A percentile compares a stretch with the other conserved stretches of the same genome.
These are phyloP conservation scores for Ranitomeya variabilis DNA, from an alignment of 2,113 vertebrate genomes.

Conservation along the genomic window DNA sequence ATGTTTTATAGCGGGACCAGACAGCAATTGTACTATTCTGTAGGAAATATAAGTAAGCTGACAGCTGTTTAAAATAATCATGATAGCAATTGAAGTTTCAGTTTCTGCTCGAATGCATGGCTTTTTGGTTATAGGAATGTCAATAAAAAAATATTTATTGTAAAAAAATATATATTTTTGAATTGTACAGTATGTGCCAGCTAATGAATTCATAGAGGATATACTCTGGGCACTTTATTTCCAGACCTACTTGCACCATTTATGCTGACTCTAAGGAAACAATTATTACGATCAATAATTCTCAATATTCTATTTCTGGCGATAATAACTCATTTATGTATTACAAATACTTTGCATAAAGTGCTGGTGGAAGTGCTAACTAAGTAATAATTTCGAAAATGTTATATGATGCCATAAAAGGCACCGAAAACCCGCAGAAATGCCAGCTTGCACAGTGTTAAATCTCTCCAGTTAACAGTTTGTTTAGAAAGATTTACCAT, in stretches of 20 bases:
- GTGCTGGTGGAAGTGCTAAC: conserved; percentile 23
- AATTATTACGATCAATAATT: conserved; percentile 29
- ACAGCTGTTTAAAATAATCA: background rate
- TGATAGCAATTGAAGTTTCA: background rate
- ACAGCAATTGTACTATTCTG: background rate
- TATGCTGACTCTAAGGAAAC: conserved; percentile 24
- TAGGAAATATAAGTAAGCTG: background rate
- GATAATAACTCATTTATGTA: conserved; percentile 9
- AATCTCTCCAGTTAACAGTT: conserved; percentile 25
- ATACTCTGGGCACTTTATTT: background rate
- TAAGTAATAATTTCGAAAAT: conserved; percentile 32
- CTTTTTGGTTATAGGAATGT: background rate
- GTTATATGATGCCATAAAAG: conserved; percentile 18
- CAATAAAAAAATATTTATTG: no score
- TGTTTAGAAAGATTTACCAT: conserved; percentile 36
- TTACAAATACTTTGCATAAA: conserved; percentile 26
- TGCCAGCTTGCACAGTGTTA: conserved; percentile 10
- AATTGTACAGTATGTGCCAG: background rate
- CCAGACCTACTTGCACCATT: background rate
- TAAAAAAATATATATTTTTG: background rate
- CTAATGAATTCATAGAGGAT: background rate
- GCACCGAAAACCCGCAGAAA: background rate
- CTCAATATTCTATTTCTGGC: conserved; percentile 6
- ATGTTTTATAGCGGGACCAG: background rate
- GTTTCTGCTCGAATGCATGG: background rate